Conservation (phyloP, 2,797 vertebrate genomes). For the Urophycis tenuis region DNA sequence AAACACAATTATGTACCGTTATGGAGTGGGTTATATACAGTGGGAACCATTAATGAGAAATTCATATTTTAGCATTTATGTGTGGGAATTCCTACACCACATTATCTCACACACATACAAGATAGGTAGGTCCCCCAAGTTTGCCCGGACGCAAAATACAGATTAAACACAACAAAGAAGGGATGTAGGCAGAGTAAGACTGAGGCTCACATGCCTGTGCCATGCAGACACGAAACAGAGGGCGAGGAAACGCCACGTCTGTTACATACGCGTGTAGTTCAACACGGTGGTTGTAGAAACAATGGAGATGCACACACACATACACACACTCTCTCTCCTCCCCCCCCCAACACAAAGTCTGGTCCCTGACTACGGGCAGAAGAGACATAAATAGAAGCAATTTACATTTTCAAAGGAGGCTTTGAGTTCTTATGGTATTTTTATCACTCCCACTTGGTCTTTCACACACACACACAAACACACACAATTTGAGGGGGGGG, state of each 20-base stretch:
- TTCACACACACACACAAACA: not conserved
- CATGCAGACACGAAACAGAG: not conserved
- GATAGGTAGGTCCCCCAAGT: too few species aligned
- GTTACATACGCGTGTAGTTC: not conserved
- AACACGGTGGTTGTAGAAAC: not conserved
- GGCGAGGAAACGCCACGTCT: not conserved
- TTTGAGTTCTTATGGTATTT: constrained; percentile 29
- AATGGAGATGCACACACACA: not conserved
- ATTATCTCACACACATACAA: not conserved
- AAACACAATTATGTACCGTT: too few species aligned
- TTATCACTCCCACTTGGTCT: constrained; percentile 34
- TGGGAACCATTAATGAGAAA: not conserved
- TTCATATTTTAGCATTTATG: not conserved
- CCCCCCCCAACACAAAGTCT: too few species aligned
- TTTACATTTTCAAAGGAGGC: constrained; percentile 63
- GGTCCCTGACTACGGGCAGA: constrained; percentile 39
- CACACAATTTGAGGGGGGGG: constrained; percentile 34
- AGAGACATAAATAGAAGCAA: constrained; percentile 59
- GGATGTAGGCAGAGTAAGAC: not conserved
- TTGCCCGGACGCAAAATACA: too few species aligned
- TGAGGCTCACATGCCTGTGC: constrained; percentile 3
- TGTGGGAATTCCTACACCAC: not conserved
- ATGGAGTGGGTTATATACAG: not conserved
- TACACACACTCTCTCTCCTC: constrained; percentile 15
- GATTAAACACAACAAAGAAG: not conserved